Base-by-base conservation (phyloP, 2,113 vertebrate genomes). In the Muscicapa adusta region DNA sequence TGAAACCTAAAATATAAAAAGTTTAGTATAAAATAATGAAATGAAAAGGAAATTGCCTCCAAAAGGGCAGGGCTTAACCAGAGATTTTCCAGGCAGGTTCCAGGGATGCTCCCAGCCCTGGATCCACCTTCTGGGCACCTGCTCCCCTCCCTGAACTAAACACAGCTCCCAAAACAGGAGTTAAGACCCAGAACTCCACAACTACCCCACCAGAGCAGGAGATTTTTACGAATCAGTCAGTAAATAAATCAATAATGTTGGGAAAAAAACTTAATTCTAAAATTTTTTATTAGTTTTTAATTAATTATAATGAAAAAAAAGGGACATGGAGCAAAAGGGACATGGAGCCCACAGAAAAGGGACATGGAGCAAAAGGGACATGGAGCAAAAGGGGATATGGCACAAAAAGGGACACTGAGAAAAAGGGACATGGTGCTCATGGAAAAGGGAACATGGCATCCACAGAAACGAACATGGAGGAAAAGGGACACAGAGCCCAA, bases 211-310 rank as follows among this genome's bases (percentile, higher is more conserved):
- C 62, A 25, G n/a, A 56, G 48, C 0, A 4, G 15, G 0, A 18
- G 7, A 3, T 5, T 42, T 54, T 2, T 34, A 20, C 8, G 40
- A 33, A 34, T 11, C 28, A 29, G 7, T 2, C 13, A 28, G 12
- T 11, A 51, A 70, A 24, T 0, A 1, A 48, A 33, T 8, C 4
- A 22, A 34, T 5, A 36, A 29, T n/a, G 85, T 4, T 7, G 5
- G 6, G 3, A 2, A 0, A 19, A 29, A 9, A 5, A 8, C 17
- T 2, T 9, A 14, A 45, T 42, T 51, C 6, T 0, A 3, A 22
- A 25, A 5, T 14, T 17, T 29, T 70, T 9, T 29, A 9, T 62
- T 48, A 2, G 3, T 10, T 71, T 48, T 34, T 2, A 26, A 17
- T 42, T 26, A 4, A 26, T 65, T 23, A 43, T 16, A 28, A 56